Evolutionary conservation across 2,113 vertebrate species (phyloP).

Genomic region (Epinephelus moara): DNA sequence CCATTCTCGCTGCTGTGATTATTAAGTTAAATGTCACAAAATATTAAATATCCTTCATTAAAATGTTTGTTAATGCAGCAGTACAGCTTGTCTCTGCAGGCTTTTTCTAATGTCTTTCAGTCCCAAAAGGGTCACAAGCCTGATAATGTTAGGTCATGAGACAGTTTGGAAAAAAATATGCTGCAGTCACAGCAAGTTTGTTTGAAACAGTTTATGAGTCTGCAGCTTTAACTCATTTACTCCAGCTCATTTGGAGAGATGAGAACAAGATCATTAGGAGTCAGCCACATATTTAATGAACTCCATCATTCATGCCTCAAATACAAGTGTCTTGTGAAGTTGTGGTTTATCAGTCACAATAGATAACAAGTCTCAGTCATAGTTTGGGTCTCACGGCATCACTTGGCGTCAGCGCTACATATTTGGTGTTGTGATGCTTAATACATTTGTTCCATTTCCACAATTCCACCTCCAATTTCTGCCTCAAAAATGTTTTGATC

Average conservation of each 20-base stretch:
- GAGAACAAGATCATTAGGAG: neutral
- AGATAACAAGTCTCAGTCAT: slow-evolving; percentile 3
- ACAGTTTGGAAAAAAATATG: neutral
- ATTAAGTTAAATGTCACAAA: neutral
- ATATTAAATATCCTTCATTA: neutral
- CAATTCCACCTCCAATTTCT: neutral
- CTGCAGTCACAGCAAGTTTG: neutral
- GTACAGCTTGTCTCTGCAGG: neutral
- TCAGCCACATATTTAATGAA: slow-evolving; percentile 14
- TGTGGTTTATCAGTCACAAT: slow-evolving; percentile 32
- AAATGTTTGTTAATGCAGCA: neutral
- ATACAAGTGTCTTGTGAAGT: neutral
- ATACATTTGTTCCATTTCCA: neutral
- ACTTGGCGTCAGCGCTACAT: neutral
- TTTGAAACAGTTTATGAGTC: slow-evolving; percentile 6
- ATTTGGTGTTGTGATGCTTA: neutral
- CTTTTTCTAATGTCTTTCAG: neutral
- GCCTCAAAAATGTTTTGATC: neutral
- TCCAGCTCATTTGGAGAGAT: slow-evolving; percentile 3
- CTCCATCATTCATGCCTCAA: neutral
- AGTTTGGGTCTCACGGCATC: neutral
- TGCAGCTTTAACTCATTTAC: slow-evolving; percentile 28
- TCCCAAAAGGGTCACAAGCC: neutral
- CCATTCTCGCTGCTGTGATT: neutral
- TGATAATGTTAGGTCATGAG: neutral